These are phyloP conservation scores for Calameuta idolon DNA, from an alignment of 2,888 invertebrate species.

Conservation along the genomic window DNA sequence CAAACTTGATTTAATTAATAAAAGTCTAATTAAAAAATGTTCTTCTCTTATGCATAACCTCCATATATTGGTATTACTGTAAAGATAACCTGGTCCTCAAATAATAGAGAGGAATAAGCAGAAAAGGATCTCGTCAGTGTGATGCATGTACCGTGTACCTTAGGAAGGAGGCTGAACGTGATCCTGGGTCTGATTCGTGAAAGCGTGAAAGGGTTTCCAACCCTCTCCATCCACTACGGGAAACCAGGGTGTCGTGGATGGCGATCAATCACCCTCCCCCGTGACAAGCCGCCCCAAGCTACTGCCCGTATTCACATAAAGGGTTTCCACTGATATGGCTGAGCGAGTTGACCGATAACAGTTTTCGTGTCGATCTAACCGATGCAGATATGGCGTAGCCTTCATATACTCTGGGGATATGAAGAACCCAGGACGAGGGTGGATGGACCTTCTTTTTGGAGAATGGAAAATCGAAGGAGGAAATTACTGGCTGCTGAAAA, in stretches of 20 bases:
- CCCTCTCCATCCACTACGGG: constrained; percentile 37
- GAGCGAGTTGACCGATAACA: constrained; percentile 32
- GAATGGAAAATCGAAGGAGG: constrained; percentile 16
- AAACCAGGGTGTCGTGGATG: constrained; percentile 55
- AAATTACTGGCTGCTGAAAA: neutral
- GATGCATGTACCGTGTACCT: constrained; percentile 44
- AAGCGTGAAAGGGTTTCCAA: constrained; percentile 59
- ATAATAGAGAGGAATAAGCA: constrained; percentile 13
- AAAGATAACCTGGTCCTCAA: neutral
- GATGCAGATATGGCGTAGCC: neutral
- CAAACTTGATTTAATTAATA: neutral
- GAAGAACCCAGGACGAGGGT: neutral
- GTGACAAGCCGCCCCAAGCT: constrained; percentile 30
- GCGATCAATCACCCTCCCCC: constrained; percentile 59
- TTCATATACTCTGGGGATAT: neutral
- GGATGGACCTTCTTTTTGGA: constrained; percentile 11
- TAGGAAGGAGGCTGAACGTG: constrained; percentile 46
- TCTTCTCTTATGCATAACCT: neutral
- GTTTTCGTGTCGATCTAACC: constrained; percentile 24
- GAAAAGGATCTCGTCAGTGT: constrained; percentile 32
- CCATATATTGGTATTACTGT: neutral
- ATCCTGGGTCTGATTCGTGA: constrained; percentile 60
- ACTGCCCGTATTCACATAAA: constrained; percentile 44
- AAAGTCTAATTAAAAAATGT: neutral
- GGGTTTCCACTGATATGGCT: constrained; percentile 42